Evolutionary conservation across 2,888 invertebrate species (phyloP), one percentile per base, ranked within the genome.

Genomic region (Seira sanloemensis): DNA sequence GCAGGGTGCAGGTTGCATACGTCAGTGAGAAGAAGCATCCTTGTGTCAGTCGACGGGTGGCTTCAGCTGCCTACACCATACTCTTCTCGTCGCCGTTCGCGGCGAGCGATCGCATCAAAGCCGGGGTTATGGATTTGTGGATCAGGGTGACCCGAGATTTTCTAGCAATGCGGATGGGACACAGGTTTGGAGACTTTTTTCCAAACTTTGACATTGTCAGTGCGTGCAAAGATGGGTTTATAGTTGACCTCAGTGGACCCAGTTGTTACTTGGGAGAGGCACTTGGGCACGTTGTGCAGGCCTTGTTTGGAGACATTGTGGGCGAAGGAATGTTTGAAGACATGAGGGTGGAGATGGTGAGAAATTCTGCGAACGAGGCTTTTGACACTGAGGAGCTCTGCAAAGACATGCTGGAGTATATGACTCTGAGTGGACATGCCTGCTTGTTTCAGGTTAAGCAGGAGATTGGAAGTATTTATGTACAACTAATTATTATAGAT

Each of bases 91-190:
- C 80, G n/a, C 24, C 72, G 0, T 19, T 58, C 66, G 0, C n/a
- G 12, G 21, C n/a, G 12, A 7, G 5, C 21, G 12, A 19, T 5
- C 2, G n/a, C 2, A 27, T 26, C 9, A 80, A 54, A 19, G 7
- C 50, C 27, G 80, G 74, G 24, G 7, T 80, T 0, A n/a, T 66
- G 24, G 23, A 74, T 0, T 23, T 54, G 1, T 74, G 72, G 74
- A 24, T 4, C 0, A 24, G 26, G 7, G 21, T 80, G 2, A 9
- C 65, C 12, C 5, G 0, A 4, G 46, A 80, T 7, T 24, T 5
- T 1, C 16, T 74, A 9, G 5, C 18, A 0, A 0, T 0, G 0
- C 12, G 23, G 4, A 19, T 68, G 0, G 58, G 67, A 0, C 46
- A 67, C 58, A 2, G 68, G 37, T 80, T 58, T 26, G 54, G 67